These are phyloP conservation scores for Gallinago media DNA, from an alignment of 2,113 vertebrate genomes.

Conservation along the genomic window DNA sequence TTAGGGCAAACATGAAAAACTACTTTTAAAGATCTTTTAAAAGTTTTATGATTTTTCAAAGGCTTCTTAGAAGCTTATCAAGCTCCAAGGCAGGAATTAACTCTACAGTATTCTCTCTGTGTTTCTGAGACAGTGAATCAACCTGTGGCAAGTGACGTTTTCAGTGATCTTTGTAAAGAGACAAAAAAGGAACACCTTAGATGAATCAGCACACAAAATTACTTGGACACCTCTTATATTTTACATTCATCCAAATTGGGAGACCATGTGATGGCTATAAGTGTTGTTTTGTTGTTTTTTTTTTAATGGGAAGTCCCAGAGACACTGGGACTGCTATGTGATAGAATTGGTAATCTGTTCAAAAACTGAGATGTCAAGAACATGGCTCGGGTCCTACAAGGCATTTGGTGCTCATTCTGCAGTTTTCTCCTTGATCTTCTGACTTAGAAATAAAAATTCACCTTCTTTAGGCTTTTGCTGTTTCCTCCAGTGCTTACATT, in stretches of 20 bases:
- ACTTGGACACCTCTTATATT: neutral
- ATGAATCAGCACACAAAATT: neutral
- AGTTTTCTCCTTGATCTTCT: neutral
- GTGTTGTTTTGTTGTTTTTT: neutral
- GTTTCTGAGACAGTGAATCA: conserved; percentile 49
- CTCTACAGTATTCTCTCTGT: conserved; percentile 6
- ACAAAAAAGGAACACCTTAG: neutral
- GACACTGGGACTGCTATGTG: neutral
- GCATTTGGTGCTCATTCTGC: neutral
- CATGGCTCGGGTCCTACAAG: neutral
- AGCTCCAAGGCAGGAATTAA: conserved; percentile 43
- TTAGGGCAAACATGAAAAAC: conserved; percentile 65
- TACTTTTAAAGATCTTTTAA: conserved; percentile 43
- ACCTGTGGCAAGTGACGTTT: neutral
- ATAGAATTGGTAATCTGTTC: neutral
- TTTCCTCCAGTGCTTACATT: neutral
- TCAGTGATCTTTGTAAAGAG: neutral
- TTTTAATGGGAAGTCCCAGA: neutral
- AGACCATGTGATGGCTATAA: neutral
- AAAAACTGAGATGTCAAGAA: neutral
- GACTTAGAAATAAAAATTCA: neutral
- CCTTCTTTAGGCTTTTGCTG: neutral
- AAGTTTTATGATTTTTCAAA: conserved; percentile 56
- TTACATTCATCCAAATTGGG: neutral
- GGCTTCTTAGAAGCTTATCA: conserved; percentile 50